phyloP scores from a whole-genome alignment of 2,113 vertebrate species.

The Cepphus grylle region DNA sequence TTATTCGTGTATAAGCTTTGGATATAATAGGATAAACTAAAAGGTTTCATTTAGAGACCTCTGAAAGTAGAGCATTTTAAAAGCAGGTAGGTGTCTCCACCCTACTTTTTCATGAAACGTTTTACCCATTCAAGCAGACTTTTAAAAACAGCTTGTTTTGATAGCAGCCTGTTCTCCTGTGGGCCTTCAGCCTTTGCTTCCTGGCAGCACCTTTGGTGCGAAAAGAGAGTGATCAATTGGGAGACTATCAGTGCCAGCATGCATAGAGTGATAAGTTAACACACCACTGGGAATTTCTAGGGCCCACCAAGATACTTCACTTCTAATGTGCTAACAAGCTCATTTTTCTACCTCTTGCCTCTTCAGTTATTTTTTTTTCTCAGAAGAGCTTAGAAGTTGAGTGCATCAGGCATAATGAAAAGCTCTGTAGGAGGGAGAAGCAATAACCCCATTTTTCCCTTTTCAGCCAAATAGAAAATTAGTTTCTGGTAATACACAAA shows the following conservation, averaged over 20 bases:
- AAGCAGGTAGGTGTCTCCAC: slow-evolving; percentile 80
- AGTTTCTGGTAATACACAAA: slow-evolving; percentile 98
- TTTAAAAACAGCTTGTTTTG: slow-evolving; percentile 87
- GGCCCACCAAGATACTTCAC: slow-evolving; percentile 84
- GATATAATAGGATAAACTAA: slow-evolving; percentile 75
- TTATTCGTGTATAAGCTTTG: slow-evolving; percentile 73
- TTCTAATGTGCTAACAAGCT: slow-evolving; percentile 98
- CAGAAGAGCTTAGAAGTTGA: slow-evolving; percentile 91
- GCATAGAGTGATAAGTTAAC: slow-evolving; percentile 89
- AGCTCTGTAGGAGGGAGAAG: slow-evolving; percentile 87
- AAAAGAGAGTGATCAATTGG: slow-evolving; percentile 88
- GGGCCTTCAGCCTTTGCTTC: slow-evolving; percentile 82
- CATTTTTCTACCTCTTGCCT: slow-evolving; percentile 87
- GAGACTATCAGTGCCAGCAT: slow-evolving; percentile 88
- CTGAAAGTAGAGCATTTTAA: slow-evolving; percentile 78
- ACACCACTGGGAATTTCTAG: slow-evolving; percentile 86
- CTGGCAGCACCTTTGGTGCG: slow-evolving; percentile 83
- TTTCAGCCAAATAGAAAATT: slow-evolving; percentile 97
- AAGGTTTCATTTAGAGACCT: slow-evolving; percentile 78
- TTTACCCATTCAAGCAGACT: slow-evolving; percentile 82
- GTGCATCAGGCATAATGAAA: slow-evolving; percentile 92
- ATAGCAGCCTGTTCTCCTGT: slow-evolving; percentile 83
- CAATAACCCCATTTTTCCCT: slow-evolving; percentile 88
- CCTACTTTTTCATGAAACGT: slow-evolving; percentile 77
- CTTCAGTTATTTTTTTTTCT: slow-evolving; percentile 86